Base-by-base conservation (phyloP, 2,797 vertebrate species). In the Pseudocheirus occidentalis region DNA sequence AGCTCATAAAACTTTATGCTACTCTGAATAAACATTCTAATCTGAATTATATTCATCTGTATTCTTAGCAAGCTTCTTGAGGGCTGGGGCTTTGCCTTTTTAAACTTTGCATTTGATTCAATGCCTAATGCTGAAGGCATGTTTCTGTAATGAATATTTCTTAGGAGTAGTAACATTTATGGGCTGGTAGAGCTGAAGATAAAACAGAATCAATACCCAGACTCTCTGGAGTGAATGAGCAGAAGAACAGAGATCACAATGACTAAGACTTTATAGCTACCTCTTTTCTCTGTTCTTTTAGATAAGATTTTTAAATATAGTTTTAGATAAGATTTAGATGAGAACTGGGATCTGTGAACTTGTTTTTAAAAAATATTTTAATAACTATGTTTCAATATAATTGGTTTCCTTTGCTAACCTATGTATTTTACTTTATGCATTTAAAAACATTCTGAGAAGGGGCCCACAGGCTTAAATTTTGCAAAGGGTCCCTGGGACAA, bases 151-250 rank as follows among this genome's bases (percentile, higher is more conserved):
- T 73, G 59, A 13, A 62, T 62, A 34, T 87, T 73, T 94, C 27
- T 59, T 31, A 93, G 92, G 55, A 95, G 94, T 62, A 14, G 4
- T 90, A 87, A 53, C 1, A 46, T 57, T 94, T 95, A 34, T 14
- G 90, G 50, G 3, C 31, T 40, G 14, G 56, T 18, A 90, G 40
- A 46, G 9, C 24, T 13, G 73, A 92, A 31, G 21, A 28, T 9
- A 52, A 6, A 91, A 73, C 31, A 81, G 52, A 34, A 11, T 24
- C 29, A 62, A 91, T 1, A 0, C 0, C 18, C 52, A 54, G 50
- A n/a, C 40, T 87, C 66, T 59, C 90, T 53, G 14, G 55, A 55
- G 50, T 55, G 55, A 91, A 93, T 66, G 4, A 89, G 92, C 34
- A 50, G 89, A 1, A 46, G 40, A 50, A 55, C 14, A 58, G 56